Evolutionary conservation across 2,888 invertebrate genomes (phyloP), one percentile per base, ranked within the genome.

Genomic region (Dromius quadrimaculatus): DNA sequence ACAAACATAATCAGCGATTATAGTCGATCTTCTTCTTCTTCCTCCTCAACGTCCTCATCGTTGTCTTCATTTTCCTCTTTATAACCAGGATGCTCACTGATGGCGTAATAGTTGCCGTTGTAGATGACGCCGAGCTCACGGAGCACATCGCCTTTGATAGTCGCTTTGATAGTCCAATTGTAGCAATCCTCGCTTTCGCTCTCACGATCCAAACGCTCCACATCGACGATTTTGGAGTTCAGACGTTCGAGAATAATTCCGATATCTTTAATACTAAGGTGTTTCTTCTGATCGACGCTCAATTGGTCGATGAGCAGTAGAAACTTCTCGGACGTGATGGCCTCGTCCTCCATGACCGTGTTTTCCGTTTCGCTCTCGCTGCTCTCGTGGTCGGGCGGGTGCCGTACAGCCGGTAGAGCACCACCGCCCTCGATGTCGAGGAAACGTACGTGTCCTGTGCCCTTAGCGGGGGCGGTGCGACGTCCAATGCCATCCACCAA

Each of bases 151-250:
- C 96, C 96, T 73, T 94, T 87, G 81, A 96, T 95, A 77, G 95
- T 93, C 78, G 96, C 96, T 84, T 95, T 95, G 85, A 96, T 96
- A 83, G 95, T 95, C 96, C 96, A 96, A 84, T 95, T 95, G 87
- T 94, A 94, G 82, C 94, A 94, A 83, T 95, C 95, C 83, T 94
- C 94, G 82, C 93, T 93, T 83, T 95, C 95, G 77, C 92, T 92
- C 83, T 96, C 95, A 71, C 96, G 88, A 83, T 95, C 95, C 76
- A 96, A 86, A 76, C 94, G 88, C 85, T 96, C 95, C 76, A 96
- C 95, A 85, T 96, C 96, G 74, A 96, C 87, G 77, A 96, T 96
- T 85, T 95, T 96, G 72, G 95, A 94, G 83, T 91, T 94, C 78
- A 96, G 89, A 78, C 95, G 87, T 83, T 96, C 96, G 77, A 96